Base-by-base conservation (phyloP, 1,140 invertebrate genomes). In the Tetramorium simillimum region DNA sequence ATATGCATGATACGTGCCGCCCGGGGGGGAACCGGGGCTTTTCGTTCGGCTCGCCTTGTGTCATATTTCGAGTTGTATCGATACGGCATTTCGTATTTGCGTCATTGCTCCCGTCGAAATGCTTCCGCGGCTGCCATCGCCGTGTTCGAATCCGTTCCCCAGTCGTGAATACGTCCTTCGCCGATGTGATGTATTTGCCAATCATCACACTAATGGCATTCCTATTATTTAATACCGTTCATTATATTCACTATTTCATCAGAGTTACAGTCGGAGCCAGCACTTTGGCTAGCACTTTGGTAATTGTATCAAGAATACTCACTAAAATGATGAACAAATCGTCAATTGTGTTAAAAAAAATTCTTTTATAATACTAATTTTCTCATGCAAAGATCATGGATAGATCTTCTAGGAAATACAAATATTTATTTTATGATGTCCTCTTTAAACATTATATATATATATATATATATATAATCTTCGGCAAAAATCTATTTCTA, bases 1-100 rank as follows among this genome's bases (percentile, higher is more conserved):
- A 75, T 72, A 89, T 77, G 86, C 78, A 12, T 51, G 86, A 88
- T 88, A 88, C 67, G 86, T 85, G 88, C 82, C 28, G 65, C 33
- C 33, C 37, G 33, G 33, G 33, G 28, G 40, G 46, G 40, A 62
- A 78, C 43, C 58, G 60, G 58, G 24, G 80, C 56, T 84, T 72
- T 84, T 84, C 69, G 53, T 75, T 84, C 21, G 40, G 28, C 40
- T 75, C 24, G 53, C 53, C 80, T 84, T 37, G 24, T 62, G 43
- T 84, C 80, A 84, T 75, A 84, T 84, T 84, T 84, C 28, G 53
- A 49, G 53, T 56, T 84, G 69, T 46, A 82, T 58, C 67, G 40
- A 84, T 40, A 33, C 18, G 53, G 67, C 7, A 82, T 73, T 73
- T 75, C 80, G 51, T 60, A 73, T 60, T 73, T 60, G 24, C 80